Base-by-base conservation (phyloP, 1,140 invertebrate genomes). In the Cyclina sinensis region DNA sequence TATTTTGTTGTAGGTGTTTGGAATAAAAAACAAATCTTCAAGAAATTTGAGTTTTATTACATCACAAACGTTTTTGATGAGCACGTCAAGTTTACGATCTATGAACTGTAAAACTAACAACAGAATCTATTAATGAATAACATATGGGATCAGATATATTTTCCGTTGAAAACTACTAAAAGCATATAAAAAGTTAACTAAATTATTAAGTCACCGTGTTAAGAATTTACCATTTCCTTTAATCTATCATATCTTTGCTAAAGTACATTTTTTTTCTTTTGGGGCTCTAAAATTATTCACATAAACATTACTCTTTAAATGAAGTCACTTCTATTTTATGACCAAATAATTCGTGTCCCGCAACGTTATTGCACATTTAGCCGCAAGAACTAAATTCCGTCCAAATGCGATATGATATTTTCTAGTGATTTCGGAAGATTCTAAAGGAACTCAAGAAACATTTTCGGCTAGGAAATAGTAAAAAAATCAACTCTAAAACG, bases 301-400 rank as follows among this genome's bases (percentile, higher is more conserved):
- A 46, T 86, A 76, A 86, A 86, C 57, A 62, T 86, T 46, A 78
- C 24, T 76, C 57, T 57, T n/a, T 59, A 43, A 62, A 76, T 48
- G 62, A 59, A 39, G 54, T 57, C 79, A 35, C 39, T 74, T 68
- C 85, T 43, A 0, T 86, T 79, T 86, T 86, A 86, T 86, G 73
- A 37, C 73, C 73, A 59, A 65, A 79, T 76, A 65, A 86, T 86
- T 86, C 54, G 70, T 76, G n/a, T 32, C 85, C 85, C 74, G 74
- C 57, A 24, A 35, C 37, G 68, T 86, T 86, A 86, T 86, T 86
- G 85, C 85, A 39, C 73, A 86, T 86, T 78, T 43, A 86, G 24
- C 85, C 46, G 24, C 54, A 65, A 59, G 85, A 27, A 43, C 27
- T 65, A 48, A 86, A 86, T 86, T 79, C 73, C 68, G 35, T 16